Evolutionary conservation across 2,113 vertebrate genomes (phyloP).

Genomic region (Poeciliopsis retropinna): DNA sequence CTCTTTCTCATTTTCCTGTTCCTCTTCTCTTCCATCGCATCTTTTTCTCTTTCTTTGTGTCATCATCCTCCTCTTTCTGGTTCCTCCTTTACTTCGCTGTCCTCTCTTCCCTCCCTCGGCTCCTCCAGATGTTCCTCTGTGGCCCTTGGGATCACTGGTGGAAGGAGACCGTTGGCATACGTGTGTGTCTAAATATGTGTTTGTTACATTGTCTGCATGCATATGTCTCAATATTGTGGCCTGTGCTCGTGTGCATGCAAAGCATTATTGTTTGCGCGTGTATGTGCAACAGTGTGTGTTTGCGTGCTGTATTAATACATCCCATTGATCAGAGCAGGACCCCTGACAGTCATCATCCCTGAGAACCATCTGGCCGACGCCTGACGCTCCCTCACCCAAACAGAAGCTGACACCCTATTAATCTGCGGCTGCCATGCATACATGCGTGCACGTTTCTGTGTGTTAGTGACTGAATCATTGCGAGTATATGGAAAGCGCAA

Average conservation of each 20-base stretch:
- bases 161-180: constrained; percentile 81
- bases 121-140: constrained; percentile 96
- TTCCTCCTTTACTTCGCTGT: constrained; percentile 54
- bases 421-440: constrained; percentile 86
- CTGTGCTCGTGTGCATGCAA: constrained; percentile 38
- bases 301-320: constrained; percentile 96
- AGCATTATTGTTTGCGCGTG: constrained; percentile 50
- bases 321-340: constrained; percentile 99
- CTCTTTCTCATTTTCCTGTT: constrained; percentile 1
- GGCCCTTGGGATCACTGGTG: constrained; percentile 89
- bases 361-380: constrained; percentile 99
- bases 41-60: constrained; percentile 15
- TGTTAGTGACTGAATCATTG: constrained; percentile 50
- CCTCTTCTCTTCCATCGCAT: constrained; percentile 8
- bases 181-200: constrained; percentile 45
- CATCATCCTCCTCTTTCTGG: constrained; percentile 45
- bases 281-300: constrained; percentile 48
- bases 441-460: constrained; percentile 41
- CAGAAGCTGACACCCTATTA: constrained; percentile 99
- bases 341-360: constrained; percentile 99
- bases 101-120: constrained; percentile 80
- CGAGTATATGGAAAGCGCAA: constrained; percentile 32
- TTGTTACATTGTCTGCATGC: constrained; percentile 72
- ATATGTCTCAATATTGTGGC: constrained; percentile 55
- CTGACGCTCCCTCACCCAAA: constrained; percentile 99